A percentile compares a stretch with the other conserved stretches of the same genome.
These are phyloP conservation scores for Cephus pygmeus DNA, from an alignment of 2,888 invertebrate species.

Conservation along the genomic window DNA sequence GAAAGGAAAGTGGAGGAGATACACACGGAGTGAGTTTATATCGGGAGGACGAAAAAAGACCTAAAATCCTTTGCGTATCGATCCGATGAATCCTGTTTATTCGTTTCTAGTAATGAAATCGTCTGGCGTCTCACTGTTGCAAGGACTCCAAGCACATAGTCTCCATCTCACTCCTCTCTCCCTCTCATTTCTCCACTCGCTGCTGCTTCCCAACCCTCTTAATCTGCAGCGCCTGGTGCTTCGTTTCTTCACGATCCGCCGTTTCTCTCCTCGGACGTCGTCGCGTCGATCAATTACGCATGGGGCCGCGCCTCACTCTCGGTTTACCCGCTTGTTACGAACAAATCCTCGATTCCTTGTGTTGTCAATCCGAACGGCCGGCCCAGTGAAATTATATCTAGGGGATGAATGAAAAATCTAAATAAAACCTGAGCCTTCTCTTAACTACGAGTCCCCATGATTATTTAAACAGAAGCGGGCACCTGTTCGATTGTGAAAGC, in stretches of 20 bases:
- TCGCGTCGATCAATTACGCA: constrained; percentile 32
- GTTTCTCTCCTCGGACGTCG: background rate
- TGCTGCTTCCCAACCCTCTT: background rate
- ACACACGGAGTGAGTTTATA: background rate
- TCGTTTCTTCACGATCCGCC: background rate
- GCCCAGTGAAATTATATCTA: background rate
- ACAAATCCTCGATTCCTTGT: background rate
- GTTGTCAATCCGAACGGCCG: background rate
- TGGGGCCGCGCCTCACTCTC: constrained; percentile 16
- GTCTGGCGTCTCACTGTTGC: background rate
- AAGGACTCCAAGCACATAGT: background rate
- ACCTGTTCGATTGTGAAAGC: background rate
- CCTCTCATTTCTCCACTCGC: too few relatives aligned
- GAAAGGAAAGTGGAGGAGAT: background rate
- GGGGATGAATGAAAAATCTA: background rate
- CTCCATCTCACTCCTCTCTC: background rate
- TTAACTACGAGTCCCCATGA: background rate
- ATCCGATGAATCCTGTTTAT: background rate
- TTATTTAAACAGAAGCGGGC: background rate
- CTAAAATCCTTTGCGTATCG: background rate
- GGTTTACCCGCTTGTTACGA: constrained; percentile 10
- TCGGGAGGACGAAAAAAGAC: background rate
- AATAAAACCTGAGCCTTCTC: background rate
- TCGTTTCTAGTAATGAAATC: background rate
- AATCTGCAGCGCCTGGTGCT: background rate